Evolutionary conservation across 35 echinoderm and acorn worm species (phyloP).

Genomic region (Stichopus chloronotus): DNA sequence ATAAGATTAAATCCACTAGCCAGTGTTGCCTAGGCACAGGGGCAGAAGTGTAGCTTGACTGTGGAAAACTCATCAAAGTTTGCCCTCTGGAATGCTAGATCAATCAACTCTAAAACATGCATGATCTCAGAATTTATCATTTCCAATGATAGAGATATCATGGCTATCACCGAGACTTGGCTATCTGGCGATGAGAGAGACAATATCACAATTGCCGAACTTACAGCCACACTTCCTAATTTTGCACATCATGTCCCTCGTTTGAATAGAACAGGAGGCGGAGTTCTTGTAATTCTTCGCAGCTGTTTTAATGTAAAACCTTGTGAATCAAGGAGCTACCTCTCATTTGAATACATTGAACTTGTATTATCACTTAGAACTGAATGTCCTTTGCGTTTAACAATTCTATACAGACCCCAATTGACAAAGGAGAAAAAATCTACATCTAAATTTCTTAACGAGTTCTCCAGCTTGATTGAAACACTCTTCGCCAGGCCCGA

Average conservation of each 20-base stretch:
- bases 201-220: neutral
- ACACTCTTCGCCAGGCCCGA: neutral
- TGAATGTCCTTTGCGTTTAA: neutral
- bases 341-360: constrained; percentile 44
- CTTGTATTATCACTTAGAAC: neutral
- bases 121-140: too few relatives aligned
- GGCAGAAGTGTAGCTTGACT: too few relatives aligned
- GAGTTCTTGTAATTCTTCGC: constrained; percentile 34
- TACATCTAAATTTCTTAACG: constrained; percentile 25
- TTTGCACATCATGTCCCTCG: constrained; percentile 16
- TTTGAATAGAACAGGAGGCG: constrained; percentile 43
- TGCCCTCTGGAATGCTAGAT: constrained; percentile 1
- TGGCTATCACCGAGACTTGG: too few relatives aligned
- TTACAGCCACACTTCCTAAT: neutral
- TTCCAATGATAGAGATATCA: too few relatives aligned
- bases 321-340: neutral
- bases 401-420: constrained; percentile 47
- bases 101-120: neutral
- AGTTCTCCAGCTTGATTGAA: constrained; percentile 17
- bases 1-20: constrained; percentile 3
- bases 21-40: neutral
- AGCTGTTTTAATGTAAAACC: neutral
- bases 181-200: too few relatives aligned
- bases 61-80: constrained; percentile 8
- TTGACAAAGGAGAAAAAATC: constrained; percentile 2